Evolutionary conservation across 1,140 invertebrate genomes (phyloP), one percentile per base, ranked within the genome.

Genomic region (Ips typographus): DNA sequence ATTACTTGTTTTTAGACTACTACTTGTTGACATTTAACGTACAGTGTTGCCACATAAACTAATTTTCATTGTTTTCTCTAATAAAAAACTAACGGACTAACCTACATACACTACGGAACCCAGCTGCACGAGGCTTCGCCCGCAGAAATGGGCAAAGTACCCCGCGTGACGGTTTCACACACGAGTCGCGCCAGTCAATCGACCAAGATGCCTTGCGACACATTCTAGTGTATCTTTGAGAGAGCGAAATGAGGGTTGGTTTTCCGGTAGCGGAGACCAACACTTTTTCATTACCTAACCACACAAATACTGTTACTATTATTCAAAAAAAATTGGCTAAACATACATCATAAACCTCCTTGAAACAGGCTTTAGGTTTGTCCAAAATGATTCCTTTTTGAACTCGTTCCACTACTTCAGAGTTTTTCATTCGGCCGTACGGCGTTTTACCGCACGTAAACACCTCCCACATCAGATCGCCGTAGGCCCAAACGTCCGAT

Each of bases 401-500:
- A 53, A 96, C 94, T 80, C 91, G 87, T 74, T 95, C 94, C 36
- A 95, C 93, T 43, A 94, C 94, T 86, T 94, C 92, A 36, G 93
- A 89, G 80, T 95, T 95, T 83, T 95, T 95, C 78, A 95, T 89
- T 55, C 94, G 86, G 38, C 95, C 96, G 82, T 99, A 99, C 36
- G 95, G 95, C 87, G 96, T 94, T 85, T 94, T 96, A 56, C 95
- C 95, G 83, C 91, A 97, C 51, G 90, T 96, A 81, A 93, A 98
- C 72, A 93, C 93, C 85, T 96, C 94, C 95, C 95, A 98, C 94
- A 97, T 96, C 51, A 98, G 80, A 2, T 97, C 93, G 77, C 95
- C 96, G 80, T 95, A 98, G 39, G 95, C 94, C 96, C 96, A 98
- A 40, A 98, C 92, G 81, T 98, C 96, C 52, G 94, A 96, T 84